Base-by-base conservation (phyloP, 2,888 invertebrate species). In the Drosophila diplacantha region DNA sequence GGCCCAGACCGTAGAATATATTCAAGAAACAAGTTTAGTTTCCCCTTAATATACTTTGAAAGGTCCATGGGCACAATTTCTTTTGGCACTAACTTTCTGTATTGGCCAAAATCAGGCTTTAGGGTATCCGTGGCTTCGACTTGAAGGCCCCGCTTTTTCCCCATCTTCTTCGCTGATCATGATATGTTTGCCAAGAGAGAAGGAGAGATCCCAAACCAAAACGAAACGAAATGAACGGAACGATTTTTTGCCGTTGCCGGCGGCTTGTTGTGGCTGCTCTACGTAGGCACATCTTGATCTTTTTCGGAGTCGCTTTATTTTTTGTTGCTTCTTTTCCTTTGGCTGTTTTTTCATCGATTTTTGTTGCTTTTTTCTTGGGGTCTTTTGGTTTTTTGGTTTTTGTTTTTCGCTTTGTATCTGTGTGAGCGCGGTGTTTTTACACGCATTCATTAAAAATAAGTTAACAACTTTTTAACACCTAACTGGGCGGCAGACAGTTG, bases 401-500 rank as follows among this genome's bases (percentile, higher is more conserved):
- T 39, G 43, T 32, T 37, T 60, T 32, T 24, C 56, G 7, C 24
- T 43, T 26, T 51, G 59, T 51, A 49, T 44, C 29, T 35, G 31
- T 29, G 29, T 44, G 18, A 3, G 44, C 9, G 44, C 44, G 44
- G 61, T 63, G 41, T 60, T 81, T 73, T 83, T 72, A 72, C 72
- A 75, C 76, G 82, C 82, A 78, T 74, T 79, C 83, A 83, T 81
- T 81, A 80, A 85, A 85, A 84, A 81, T 78, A 81, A 83, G 83
- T 85, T 85, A 85, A 85, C 86, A 84, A 85, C 86, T 81, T 86
- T 85, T 86, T 84, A 85, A 85, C 86, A 86, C 86, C 85, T 86
- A 79, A 82, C 81, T 75, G 77, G 79, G 83, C 79, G 82, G 79
- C 84, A 83, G 79, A 84, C 81, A 81, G 78, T 76, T 79, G 84